Evolutionary conservation across 2,888 invertebrate species (phyloP).

Genomic region (Pollenia griseotomentosa): DNA sequence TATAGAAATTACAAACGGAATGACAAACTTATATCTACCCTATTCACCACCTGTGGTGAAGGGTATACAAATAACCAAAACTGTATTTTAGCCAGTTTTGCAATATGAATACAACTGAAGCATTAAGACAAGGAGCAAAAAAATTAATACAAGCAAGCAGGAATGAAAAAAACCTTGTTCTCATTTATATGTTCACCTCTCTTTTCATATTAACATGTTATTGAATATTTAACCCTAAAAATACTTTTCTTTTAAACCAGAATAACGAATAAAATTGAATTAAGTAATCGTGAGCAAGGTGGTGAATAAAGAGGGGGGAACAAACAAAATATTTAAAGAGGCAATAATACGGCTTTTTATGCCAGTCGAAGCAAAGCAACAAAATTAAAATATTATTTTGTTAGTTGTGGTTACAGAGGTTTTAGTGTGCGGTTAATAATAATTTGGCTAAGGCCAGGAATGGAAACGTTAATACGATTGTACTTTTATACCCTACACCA

Average conservation of each 20-base stretch:
- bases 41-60: too few species aligned
- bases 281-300: background rate
- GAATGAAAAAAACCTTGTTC: too few species aligned
- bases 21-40: too few species aligned
- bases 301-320: background rate
- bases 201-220: background rate
- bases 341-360: slow-evolving; percentile 38
- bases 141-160: background rate
- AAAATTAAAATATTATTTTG: slow-evolving; percentile 44
- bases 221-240: slow-evolving; percentile 42
- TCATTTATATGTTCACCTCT: background rate
- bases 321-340: slow-evolving; percentile 42
- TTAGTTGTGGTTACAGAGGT: slow-evolving; percentile 50
- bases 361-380: slow-evolving; percentile 30
- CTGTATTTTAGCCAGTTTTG: background rate
- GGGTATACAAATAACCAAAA: background rate
- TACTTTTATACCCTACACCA: too few species aligned
- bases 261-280: background rate
- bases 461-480: too few species aligned
- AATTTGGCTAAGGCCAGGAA: slow-evolving; percentile 11
- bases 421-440: slow-evolving; percentile 47
- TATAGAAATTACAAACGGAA: too few species aligned
- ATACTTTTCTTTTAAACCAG: slow-evolving; percentile 23
- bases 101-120: background rate
- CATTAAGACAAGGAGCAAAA: background rate